Base-by-base conservation (phyloP, 2,888 invertebrate species). In the Dioctria linearis region DNA sequence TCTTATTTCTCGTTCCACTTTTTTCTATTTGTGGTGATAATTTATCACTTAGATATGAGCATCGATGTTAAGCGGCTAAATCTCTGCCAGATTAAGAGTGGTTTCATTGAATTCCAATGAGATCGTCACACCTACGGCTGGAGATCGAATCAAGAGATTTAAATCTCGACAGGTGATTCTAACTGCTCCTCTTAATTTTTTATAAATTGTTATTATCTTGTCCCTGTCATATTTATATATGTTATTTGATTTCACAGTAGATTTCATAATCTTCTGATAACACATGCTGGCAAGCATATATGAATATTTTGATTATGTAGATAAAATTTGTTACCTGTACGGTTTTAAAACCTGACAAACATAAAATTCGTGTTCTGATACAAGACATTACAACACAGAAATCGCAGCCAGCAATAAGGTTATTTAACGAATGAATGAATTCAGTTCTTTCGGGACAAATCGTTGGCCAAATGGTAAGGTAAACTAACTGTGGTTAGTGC, bases 1-100 rank as follows among this genome's bases (percentile, higher is more conserved):
- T 78, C 46, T 51, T 51, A 6, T 39, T 61, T 11, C 57, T 43
- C 57, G n/a, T 5, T 54, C 66, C 40, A 25, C 4, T 66, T 71
- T 40, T 51, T 37, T 40, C 69, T 79, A 69, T 42, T 79, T 67
- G 46, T 54, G 79, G 79, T 79, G 79, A 67, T 79, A 79, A 79
- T 79, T 79, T 79, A 79, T 79, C 79, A 79, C 79, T 79, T 79
- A 79, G 79, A 69, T 79, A 79, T 67, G 79, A 79, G 67, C 69
- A 59, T 79, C 43, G 59, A 79, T 69, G 67, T 79, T 79, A 69
- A 66, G 59, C 79, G 57, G 59, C 46, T 79, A 67, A 79, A 67
- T 79, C 67, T 67, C 57, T 79, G 79, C 67, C 79, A 79, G 76
- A 76, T 76, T 76, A 76, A 76, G 51, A 76, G 61, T 76, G 63